Evolutionary conservation across 2,888 invertebrate species (phyloP), one percentile per base, ranked within the genome.

Genomic region (Tenthredo distinguenda): DNA sequence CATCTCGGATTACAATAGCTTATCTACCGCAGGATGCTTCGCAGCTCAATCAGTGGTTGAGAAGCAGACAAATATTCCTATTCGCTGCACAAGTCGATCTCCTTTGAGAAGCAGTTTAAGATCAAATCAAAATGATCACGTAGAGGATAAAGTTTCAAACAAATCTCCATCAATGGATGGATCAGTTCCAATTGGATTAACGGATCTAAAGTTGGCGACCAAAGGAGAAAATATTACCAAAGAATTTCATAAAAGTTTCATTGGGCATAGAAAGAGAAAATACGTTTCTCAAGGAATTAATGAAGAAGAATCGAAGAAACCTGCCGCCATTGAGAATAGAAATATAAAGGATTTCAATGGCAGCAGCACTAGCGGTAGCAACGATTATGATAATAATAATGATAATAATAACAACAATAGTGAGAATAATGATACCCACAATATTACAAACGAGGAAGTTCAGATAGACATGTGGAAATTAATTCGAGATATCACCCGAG

Each of bases 401-500:
- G 55, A 55, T 34, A 10, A 43, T n/a, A 74, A 74, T 21, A 74
- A 74, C 26, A 21, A 74, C 10, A 26, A 26, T 26, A 26, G 62
- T 7, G 43, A 37, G 5, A 81, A 21, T 37, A 26, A 58, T 2
- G 21, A 62, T 81, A 81, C 12, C 40, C 18, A 81, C 6, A 26
- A 86, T 21, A 5, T 82, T n/a, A 85, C 68, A 18, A 85, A 87
- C 34, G 77, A 79, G 68, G 89, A 91, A 58, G 85, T 89, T 37
- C 89, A 87, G 55, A 85, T 93, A 71, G 89, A 93, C 85, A 90
- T 92, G 88, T 88, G 89, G 86, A 93, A 93, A 89, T 90, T 93
- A n/a, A 87, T 93, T 77, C 90, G 90, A 50, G 92, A 93, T 76
- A 91, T 93, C 62, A 91, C 90, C 3, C 90, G 89, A 84, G 93